A percentile compares a stretch with the other conserved stretches of the same genome.
Conservation (phyloP, 2,113 vertebrate species). For the Anhinga rufa region DNA sequence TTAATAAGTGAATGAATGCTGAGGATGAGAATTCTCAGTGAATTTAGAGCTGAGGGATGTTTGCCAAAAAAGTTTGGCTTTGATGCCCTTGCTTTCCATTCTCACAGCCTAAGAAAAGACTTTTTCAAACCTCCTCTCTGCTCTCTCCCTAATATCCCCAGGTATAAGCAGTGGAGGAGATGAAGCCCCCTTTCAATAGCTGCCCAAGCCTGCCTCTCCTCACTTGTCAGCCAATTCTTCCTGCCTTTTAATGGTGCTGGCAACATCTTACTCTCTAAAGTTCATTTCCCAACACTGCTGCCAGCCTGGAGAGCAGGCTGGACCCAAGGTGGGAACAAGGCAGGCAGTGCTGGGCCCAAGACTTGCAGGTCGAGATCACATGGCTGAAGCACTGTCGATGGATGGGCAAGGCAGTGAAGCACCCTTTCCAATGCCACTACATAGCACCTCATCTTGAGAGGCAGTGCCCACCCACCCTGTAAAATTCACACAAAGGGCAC, state of each 20-base stretch:
- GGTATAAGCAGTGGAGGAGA: slow-evolving; percentile 15
- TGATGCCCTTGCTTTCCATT: slow-evolving; percentile 26
- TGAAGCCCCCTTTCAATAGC: slow-evolving; percentile 35
- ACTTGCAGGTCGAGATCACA: background rate
- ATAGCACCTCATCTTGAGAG: background rate
- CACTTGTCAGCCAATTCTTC: slow-evolving; percentile 21
- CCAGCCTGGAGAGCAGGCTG: background rate
- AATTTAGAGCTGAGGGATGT: slow-evolving; percentile 40
- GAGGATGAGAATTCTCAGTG: background rate
- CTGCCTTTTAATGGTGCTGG: slow-evolving; percentile 36
- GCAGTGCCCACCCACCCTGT: no score
- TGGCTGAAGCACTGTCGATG: background rate
- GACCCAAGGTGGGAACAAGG: background rate
- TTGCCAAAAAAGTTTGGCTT: slow-evolving; percentile 60
- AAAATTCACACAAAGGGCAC: background rate
- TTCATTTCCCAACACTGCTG: slow-evolving; percentile 16
- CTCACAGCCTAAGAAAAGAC: slow-evolving; percentile 6
- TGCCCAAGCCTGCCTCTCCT: slow-evolving; percentile 15
- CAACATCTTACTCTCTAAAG: background rate
- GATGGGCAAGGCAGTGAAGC: background rate
- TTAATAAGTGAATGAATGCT: slow-evolving; percentile 19
- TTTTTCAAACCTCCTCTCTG: background rate
- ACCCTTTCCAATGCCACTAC: background rate
- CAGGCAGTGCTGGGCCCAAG: background rate
- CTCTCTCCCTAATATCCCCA: slow-evolving; percentile 18